Evolutionary conservation across 2,888 invertebrate species (phyloP).

Genomic region (Gryllus longicercus): DNA sequence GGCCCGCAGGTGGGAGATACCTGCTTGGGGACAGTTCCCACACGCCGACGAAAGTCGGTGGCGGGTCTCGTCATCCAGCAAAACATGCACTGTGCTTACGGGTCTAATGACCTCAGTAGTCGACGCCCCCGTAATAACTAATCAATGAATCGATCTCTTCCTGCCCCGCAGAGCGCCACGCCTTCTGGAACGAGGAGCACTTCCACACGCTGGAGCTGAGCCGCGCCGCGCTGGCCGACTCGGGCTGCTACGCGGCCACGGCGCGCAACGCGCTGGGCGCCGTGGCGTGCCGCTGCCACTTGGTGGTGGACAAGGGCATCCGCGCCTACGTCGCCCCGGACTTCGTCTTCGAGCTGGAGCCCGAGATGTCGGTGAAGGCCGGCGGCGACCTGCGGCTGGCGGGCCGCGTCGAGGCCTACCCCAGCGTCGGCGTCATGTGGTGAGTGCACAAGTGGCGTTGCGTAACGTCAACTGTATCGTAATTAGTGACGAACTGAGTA

Average conservation of each 20-base stretch:
- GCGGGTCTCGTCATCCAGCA: too few relatives aligned
- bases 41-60: too few relatives aligned
- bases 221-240: slow-evolving; percentile 71
- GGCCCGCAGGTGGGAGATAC: too few relatives aligned
- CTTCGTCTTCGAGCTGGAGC: slow-evolving; percentile 68
- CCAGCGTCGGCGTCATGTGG: slow-evolving; percentile 76
- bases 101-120: too few relatives aligned
- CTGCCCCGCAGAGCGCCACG: slow-evolving; percentile 52
- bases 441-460: slow-evolving; percentile 44
- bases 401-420: slow-evolving; percentile 59
- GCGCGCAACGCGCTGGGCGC: slow-evolving; percentile 80
- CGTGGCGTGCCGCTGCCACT: slow-evolving; percentile 70
- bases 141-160: neutral
- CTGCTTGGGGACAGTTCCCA: too few relatives aligned
- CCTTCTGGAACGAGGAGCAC: slow-evolving; percentile 66
- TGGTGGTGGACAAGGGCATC: slow-evolving; percentile 79
- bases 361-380: slow-evolving; percentile 58
- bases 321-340: slow-evolving; percentile 76
- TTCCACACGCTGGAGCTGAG: slow-evolving; percentile 85
- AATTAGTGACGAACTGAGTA: too few relatives aligned
- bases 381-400: slow-evolving; percentile 59
- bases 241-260: slow-evolving; percentile 73
- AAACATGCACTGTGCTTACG: too few relatives aligned
- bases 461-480: too few relatives aligned
- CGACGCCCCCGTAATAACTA: too few relatives aligned